phyloP scores from a whole-genome alignment of 2,888 invertebrate genomes.

The Rotaria magnacalcarata region DNA sequence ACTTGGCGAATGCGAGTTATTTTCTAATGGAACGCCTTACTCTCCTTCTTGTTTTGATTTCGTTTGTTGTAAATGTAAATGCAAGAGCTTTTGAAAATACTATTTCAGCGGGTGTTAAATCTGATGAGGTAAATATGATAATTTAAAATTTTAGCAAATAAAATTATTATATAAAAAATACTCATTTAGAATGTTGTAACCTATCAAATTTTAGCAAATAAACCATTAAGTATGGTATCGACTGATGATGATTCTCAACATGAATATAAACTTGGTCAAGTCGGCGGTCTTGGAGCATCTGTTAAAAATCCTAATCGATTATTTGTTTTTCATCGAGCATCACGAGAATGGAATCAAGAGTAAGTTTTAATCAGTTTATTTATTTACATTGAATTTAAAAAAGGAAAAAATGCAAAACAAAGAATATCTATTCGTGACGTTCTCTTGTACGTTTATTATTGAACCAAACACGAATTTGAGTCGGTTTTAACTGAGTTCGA shows the following conservation, averaged over 20 bases:
- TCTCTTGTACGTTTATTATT: constrained; percentile 6
- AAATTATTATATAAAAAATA: background rate
- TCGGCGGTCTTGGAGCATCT: background rate
- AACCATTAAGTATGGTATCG: background rate
- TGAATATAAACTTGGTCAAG: constrained; percentile 17
- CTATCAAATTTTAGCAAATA: background rate
- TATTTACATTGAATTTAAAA: background rate
- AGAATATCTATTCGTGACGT: background rate
- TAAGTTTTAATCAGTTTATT: background rate
- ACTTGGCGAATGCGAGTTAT: background rate
- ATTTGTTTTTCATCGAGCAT: constrained; percentile 5
- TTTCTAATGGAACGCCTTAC: background rate
- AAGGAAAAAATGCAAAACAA: background rate
- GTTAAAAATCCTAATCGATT: constrained; percentile 29
- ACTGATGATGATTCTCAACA: background rate
- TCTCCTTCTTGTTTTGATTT: background rate
- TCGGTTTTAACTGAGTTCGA: background rate
- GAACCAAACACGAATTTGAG: constrained; percentile 16
- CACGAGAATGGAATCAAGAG: constrained; percentile 15
- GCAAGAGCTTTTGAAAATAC: background rate
- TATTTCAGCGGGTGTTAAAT: background rate
- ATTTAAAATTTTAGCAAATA: background rate
- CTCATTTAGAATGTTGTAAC: background rate
- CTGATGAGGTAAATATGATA: background rate
- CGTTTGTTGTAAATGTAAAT: background rate